Base-by-base conservation (phyloP, 2,888 invertebrate species). In the Alitta virens region DNA sequence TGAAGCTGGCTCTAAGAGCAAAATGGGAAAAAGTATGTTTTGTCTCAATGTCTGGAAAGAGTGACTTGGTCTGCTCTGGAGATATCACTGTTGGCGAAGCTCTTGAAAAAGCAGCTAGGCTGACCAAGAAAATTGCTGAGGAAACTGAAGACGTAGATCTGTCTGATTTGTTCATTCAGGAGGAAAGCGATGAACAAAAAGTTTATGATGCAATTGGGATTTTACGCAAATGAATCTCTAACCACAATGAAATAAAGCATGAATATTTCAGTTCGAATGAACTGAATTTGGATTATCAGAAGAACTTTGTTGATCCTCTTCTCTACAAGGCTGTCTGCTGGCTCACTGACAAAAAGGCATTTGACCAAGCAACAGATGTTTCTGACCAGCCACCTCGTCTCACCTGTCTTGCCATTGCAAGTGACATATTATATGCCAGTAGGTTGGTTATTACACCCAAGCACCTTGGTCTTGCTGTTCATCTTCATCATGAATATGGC, bases 151-250 rank as follows among this genome's bases (percentile, higher is more conserved):
- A 54, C 7, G 7, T 7, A 33, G 5, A 7, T 12, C 33, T 33
- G 5, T n/a, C 38, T 33, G 38, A 18, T 2, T 25, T n/a, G 2
- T 16, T 9, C 21, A 16, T 12, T n/a, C 42, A 56, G 23, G 40
- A 7, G 21, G 21, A 23, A 24, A 12, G 23, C 18, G 56, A 40
- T 38, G 40, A 40, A 3, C 18, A 18, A 9, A 56, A 40, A 42
- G 56, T 55, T 3, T 40, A 55, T 38, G n/a, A 14, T 21, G 55
- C 55, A 7, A 26, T 55, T 27, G 55, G 55, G 18, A 55, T 55
- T 9, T 21, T 55, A 18, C 21, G 33, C 14, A 33, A 2, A 12
- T 38, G 55, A 55, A 38, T 26, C 33, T 27, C 9, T 2, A 33
- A 5, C 9, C 18, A 18, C 5, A 25, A 24, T 16, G 12, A 54